A percentile compares a stretch with the other conserved stretches of the same genome.
phyloP scores from a whole-genome alignment of 1,140 invertebrate species.

The Octopus sinensis region DNA sequence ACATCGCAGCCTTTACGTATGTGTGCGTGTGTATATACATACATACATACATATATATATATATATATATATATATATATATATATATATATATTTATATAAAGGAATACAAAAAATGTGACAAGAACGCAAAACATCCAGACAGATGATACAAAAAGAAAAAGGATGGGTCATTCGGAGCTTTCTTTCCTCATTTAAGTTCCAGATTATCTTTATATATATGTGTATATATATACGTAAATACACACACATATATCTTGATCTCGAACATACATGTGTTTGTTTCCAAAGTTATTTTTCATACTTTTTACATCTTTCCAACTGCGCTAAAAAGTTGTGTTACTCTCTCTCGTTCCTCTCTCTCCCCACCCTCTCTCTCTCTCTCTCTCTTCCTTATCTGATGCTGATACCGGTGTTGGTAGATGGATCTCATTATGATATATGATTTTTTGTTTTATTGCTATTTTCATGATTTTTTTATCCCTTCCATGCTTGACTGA shows the following conservation, averaged over 20 bases:
- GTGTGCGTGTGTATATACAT: neutral
- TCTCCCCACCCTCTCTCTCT: no score
- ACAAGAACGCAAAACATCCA: no score
- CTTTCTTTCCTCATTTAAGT: no score
- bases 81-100: neutral
- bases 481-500: no score
- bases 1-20: no score
- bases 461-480: no score
- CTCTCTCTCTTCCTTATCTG: no score
- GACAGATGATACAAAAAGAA: no score
- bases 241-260: neutral
- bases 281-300: neutral
- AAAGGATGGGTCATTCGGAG: no score
- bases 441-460: no score
- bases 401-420: no score
- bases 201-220: neutral
- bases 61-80: neutral
- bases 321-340: neutral
- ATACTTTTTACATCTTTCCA: neutral
- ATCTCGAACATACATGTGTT: neutral
- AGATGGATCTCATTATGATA: no score
- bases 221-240: neutral
- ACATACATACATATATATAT: neutral
- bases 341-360: neutral
- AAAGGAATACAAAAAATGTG: neutral